Evolutionary conservation across 1,140 invertebrate species (phyloP).

Genomic region (Nephila pilipes): DNA sequence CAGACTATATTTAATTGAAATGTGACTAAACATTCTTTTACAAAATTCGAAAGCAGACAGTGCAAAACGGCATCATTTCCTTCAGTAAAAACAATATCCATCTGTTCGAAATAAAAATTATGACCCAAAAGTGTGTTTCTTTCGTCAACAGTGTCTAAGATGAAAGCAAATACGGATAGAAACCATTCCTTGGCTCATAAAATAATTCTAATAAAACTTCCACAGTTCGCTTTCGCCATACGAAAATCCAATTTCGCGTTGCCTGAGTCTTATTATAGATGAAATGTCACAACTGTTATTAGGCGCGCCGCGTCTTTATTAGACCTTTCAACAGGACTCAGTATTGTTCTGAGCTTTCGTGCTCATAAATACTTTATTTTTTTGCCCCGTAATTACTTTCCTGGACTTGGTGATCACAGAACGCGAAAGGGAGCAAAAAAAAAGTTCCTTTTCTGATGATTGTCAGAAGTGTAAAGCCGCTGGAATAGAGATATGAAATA

Average conservation of each 20-base stretch:
- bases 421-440: not conserved
- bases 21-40: no score
- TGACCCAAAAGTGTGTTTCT: not conserved
- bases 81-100: no score
- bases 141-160: not conserved
- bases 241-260: slow-evolving; percentile 40
- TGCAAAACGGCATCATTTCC: no score
- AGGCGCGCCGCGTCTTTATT: slow-evolving; percentile 33
- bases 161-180: not conserved
- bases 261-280: slow-evolving; percentile 36
- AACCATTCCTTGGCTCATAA: not conserved
- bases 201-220: slow-evolving; percentile 39
- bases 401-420: not conserved
- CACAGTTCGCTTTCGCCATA: not conserved
- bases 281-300: slow-evolving; percentile 53
- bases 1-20: no score
- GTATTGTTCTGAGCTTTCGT: slow-evolving; percentile 10
- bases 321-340: not conserved
- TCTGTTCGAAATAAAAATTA: no score
- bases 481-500: slow-evolving; percentile 8
- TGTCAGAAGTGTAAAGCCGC: not conserved
- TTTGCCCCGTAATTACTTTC: slow-evolving; percentile 28
- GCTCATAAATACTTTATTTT: slow-evolving; percentile 17
- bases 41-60: no score
- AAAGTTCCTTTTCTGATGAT: no score